Evolutionary conservation across 2,888 invertebrate species (phyloP), one percentile per base, ranked within the genome.

Genomic region (Diogma glabrata): DNA sequence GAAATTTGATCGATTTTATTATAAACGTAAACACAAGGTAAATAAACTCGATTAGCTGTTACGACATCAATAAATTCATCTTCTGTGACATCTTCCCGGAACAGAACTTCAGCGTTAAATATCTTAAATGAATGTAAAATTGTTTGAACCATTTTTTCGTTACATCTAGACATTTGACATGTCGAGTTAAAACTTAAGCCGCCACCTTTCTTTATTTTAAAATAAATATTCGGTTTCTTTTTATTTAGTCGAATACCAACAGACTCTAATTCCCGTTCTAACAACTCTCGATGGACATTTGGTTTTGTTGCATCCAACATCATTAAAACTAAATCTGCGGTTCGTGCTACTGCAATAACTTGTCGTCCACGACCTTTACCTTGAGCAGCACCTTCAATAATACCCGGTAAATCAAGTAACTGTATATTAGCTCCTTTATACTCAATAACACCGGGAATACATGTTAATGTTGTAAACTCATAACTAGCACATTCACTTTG

Each of bases 1-100:
- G 96, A 92, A 63, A 99, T 92, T 75, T 99, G 96, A 81, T 99
- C 99, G 61, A 99, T 94, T 79, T 99, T 99, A 73, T 99, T 99
- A 74, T 97, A 99, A 51, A 97, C 94, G 73, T 97, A 99, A 51
- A 99, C 72, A 69, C 99, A 99, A 50, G 96, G 94, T 65, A 99
- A 76, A 72, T 97, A 96, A 24, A 92, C 89, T 56, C 96, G 79
- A 73, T 94, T 96, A 9, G 89, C 95, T 49, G 90, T 85, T 59
- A 99, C 93, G 50, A 99, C 95, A 74, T 99, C 99, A 58, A 99
- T 97, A 63, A 99, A 79, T 64, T 99, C 97, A 70, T 99, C 99
- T 0, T 92, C 83, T 2, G 84, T 84, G 65, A 88, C 90, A 70
- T 99, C 97, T 67, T 99, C 97, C 40, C 97, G 78, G 70, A 99